Conservation (phyloP, 2,797 vertebrate genomes). For the Telmatherina bonti region DNA sequence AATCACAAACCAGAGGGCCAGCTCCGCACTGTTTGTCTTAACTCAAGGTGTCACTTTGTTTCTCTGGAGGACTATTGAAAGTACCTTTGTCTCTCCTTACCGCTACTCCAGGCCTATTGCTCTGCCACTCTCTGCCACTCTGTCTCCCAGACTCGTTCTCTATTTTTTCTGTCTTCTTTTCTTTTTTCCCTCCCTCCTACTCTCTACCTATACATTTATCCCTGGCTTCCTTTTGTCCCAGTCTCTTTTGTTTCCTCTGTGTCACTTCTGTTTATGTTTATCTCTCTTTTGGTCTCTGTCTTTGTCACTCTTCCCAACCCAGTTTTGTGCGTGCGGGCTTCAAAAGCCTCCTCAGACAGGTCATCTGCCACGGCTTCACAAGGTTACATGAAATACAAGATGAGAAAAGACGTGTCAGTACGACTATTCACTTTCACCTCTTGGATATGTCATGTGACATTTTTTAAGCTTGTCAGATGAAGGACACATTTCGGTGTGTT, state of each 20-base stretch:
- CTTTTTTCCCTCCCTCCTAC: neutral
- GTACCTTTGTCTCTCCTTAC: conserved; percentile 25
- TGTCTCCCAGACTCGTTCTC: conserved; percentile 23
- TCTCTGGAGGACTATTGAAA: conserved; percentile 56
- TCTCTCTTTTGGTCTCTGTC: conserved; percentile 41
- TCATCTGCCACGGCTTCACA: conserved; percentile 52
- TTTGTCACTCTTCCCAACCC: conserved; percentile 49
- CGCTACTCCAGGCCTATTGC: conserved; percentile 10
- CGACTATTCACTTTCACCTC: conserved; percentile 57
- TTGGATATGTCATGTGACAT: conserved; percentile 49
- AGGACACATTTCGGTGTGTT: conserved; percentile 15
- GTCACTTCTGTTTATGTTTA: conserved; percentile 69
- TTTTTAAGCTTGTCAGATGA: conserved; percentile 38
- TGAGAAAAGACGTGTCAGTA: conserved; percentile 60
- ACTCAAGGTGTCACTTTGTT: conserved; percentile 58
- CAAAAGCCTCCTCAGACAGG: conserved; percentile 57
- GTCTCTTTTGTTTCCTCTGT: conserved; percentile 48
- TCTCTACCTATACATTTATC: conserved; percentile 34
- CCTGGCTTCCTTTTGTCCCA: conserved; percentile 42
- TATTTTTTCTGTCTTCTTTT: neutral
- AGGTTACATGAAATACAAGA: conserved; percentile 62
- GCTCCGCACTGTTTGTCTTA: conserved; percentile 43
- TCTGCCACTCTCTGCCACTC: conserved; percentile 2
- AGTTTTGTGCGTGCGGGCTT: conserved; percentile 48
- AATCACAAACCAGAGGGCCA: conserved; percentile 42